Evolutionary conservation across 2,113 vertebrate species (phyloP), one percentile per base, ranked within the genome.

Genomic region (Mola mola): DNA sequence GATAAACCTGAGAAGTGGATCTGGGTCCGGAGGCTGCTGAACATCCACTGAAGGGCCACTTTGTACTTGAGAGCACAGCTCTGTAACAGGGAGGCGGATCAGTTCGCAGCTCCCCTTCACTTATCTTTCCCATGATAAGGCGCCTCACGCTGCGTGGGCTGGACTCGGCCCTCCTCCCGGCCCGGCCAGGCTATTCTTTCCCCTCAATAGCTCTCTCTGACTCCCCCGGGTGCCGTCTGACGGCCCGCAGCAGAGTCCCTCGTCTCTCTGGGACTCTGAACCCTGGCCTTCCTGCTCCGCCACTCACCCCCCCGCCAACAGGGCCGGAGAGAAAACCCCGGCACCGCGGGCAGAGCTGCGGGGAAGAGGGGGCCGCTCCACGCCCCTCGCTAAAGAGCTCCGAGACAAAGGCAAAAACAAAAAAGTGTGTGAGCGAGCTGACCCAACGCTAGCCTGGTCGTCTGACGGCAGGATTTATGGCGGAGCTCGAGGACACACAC

Each of bases 161-260:
- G 83, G 77, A 72, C 86, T 66, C 53, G 20, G 58, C 72, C 83
- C 77, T 77, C 86, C 79, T 75, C 71, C 77, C 46, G 62, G 55
- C 76, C 31, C 26, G 6, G 64, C 50, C 57, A 1, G 21, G 24
- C 76, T 62, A 66, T 88, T 86, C 79, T 86, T 47, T 63, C 7
- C 43, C 60, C 49, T 87, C 82, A 87, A 82, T 79, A 74, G 60
- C 82, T 85, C 83, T 73, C 82, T 66, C 58, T 82, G 83, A 78
- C 78, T 80, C 70, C 79, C 61, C 67, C 40, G 49, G n/a, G 57
- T 33, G 61, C 33, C 3, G 52, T 84, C 55, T 67, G 70, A 61
- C 75, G 70, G 52, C 46, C 61, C 16, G 40, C 61, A 24, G 3
- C 60, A 25, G 56, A 37, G 47, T 62, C 61, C 42, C 64, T 61